These are phyloP conservation scores for Drosophila ambigua DNA, from an alignment of 1,140 invertebrate genomes.

Conservation along the genomic window DNA sequence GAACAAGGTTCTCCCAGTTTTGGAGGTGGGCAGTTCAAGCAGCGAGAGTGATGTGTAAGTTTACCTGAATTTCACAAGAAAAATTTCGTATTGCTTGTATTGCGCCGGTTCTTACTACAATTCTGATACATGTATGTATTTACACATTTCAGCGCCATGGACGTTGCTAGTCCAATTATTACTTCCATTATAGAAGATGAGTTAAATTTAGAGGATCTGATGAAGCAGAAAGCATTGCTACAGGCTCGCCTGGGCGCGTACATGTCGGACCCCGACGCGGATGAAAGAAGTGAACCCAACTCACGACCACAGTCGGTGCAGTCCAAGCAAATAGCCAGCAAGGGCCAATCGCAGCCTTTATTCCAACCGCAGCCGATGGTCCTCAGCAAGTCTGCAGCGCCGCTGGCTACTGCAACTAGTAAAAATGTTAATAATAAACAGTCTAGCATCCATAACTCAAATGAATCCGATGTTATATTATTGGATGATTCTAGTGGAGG, in stretches of 20 bases:
- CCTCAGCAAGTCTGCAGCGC: slow-evolving; percentile 60
- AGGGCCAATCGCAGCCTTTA: slow-evolving; percentile 18
- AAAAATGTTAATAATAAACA: slow-evolving; percentile 82
- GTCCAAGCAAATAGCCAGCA: background rate
- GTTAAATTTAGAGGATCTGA: slow-evolving; percentile 93
- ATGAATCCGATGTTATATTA: slow-evolving; percentile 84
- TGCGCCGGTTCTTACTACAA: background rate
- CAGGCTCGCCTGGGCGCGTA: slow-evolving; percentile 87
- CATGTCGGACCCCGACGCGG: slow-evolving; percentile 84
- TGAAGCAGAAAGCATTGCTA: slow-evolving; percentile 92
- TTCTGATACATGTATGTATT: slow-evolving; percentile 32
- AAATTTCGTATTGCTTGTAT: background rate
- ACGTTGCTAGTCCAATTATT: slow-evolving; percentile 90
- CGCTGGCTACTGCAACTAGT: slow-evolving; percentile 76
- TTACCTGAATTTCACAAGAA: too few relatives aligned
- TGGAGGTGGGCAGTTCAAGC: slow-evolving; percentile 88
- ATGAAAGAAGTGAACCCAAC: slow-evolving; percentile 45
- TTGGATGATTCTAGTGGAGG: slow-evolving; percentile 84
- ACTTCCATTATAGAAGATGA: slow-evolving; percentile 91
- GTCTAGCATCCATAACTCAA: slow-evolving; percentile 80
- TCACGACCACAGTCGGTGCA: slow-evolving; percentile 5
- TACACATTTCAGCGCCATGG: slow-evolving; percentile 85
- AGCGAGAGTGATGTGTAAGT: slow-evolving; percentile 86
- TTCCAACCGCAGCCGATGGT: slow-evolving; percentile 38
- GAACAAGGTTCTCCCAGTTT: slow-evolving; percentile 84